phyloP scores from a whole-genome alignment of 2,888 invertebrate species.

The Xanthostigma xanthostigma region DNA sequence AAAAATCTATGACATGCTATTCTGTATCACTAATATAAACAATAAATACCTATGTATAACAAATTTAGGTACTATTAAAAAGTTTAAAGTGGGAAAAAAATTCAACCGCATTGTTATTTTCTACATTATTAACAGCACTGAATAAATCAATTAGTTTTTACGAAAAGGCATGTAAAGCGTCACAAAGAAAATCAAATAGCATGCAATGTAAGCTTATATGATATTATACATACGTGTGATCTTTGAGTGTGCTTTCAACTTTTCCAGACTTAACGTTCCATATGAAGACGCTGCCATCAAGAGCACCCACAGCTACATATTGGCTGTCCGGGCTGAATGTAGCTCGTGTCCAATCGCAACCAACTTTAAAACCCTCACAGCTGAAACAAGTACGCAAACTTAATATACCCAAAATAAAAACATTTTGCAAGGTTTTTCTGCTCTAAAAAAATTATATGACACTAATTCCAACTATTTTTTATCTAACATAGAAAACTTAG shows the following conservation, averaged over 20 bases:
- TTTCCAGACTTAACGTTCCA: constrained; percentile 73
- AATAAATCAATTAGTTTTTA: not conserved
- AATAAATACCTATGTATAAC: no score
- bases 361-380: constrained; percentile 88
- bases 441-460: no score
- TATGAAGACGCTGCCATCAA: constrained; percentile 80
- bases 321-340: constrained; percentile 83
- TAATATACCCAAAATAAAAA: no score
- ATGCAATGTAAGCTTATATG: constrained; percentile 5
- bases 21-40: no score
- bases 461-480: no score
- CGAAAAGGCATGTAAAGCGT: not conserved
- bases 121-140: not conserved
- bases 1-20: no score
- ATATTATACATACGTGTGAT: constrained; percentile 53
- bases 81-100: no score
- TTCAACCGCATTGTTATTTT: no score
- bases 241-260: constrained; percentile 64
- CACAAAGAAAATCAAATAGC: constrained; percentile 1
- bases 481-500: no score
- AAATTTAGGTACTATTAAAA: no score
- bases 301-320: constrained; percentile 80
- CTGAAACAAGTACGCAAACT: constrained; percentile 36
- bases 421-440: no score
- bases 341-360: constrained; percentile 87